These are phyloP conservation scores for Melipona bicolor DNA, from an alignment of 2,888 invertebrate genomes.

Conservation along the genomic window DNA sequence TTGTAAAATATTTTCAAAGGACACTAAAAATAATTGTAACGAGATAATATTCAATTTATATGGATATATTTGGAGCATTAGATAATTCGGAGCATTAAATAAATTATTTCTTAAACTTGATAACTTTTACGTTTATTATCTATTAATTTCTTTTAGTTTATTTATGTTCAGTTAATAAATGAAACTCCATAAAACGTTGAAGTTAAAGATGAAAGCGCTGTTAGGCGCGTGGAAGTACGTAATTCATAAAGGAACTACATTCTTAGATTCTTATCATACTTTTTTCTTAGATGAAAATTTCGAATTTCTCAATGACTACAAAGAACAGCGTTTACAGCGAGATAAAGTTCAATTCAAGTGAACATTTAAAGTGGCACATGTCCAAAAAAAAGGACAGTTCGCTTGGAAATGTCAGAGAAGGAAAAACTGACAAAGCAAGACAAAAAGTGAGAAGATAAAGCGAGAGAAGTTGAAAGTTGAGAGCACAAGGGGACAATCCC, in stretches of 20 bases:
- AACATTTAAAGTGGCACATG: neutral
- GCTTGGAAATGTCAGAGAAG: neutral
- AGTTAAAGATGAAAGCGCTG: no score
- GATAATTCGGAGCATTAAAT: neutral
- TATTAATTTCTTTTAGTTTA: no score
- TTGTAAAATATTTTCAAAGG: no score
- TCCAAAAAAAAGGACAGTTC: neutral
- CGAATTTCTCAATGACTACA: neutral
- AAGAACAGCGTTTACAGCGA: neutral
- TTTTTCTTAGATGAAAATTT: neutral
- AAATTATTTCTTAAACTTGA: no score
- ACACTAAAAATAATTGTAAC: neutral
- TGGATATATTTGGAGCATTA: neutral
- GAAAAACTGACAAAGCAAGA: neutral
- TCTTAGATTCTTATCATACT: neutral
- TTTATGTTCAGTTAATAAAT: no score
- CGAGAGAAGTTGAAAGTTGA: conserved; percentile 33
- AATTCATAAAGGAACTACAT: neutral
- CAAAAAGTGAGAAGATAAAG: neutral
- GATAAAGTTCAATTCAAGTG: neutral
- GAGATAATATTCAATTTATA: neutral
- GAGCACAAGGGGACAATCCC: conserved; percentile 33
- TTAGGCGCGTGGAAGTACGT: no score
- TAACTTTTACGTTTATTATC: no score
- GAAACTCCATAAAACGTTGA: no score